Percentiles rank a stretch among this genome's conserved stretches.
Evolutionary conservation across 2,113 vertebrate species (phyloP).

Genomic region (Percina caprodes): DNA sequence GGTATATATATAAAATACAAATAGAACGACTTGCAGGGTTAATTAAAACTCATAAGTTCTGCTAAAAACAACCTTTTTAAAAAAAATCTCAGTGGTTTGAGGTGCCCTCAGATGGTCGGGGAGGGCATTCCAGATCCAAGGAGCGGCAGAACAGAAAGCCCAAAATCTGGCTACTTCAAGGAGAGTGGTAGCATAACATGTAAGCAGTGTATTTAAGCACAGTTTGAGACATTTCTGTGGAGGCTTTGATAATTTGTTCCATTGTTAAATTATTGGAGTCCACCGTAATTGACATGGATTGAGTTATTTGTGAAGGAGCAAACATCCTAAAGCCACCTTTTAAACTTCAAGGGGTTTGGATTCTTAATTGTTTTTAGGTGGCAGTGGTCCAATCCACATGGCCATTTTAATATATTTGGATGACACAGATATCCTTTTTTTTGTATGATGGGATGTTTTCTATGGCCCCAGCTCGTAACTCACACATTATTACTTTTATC

Average conservation of each 20-base stretch:
- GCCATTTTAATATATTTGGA: neutral
- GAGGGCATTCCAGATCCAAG: too few species aligned
- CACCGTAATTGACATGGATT: neutral
- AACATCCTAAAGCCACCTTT: neutral
- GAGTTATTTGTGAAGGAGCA: neutral
- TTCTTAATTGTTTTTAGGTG: too few species aligned
- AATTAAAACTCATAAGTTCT: too few species aligned
- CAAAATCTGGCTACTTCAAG: neutral
- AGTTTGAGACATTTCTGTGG: too few species aligned
- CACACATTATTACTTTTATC: neutral
- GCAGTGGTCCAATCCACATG: neutral
- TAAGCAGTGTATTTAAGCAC: neutral
- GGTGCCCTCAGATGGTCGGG: too few species aligned
- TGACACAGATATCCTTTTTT: neutral
- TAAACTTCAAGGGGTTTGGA: too few species aligned
- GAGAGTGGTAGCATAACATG: neutral
- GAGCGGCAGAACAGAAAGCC: too few species aligned
- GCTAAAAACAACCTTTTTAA: too few species aligned
- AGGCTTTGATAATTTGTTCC: neutral
- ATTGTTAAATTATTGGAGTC: neutral
- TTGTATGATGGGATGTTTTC: constrained; percentile 5
- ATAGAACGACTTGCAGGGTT: too few species aligned
- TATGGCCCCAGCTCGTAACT: neutral
- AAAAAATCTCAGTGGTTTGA: too few species aligned
- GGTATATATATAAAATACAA: too few species aligned